phyloP scores from a whole-genome alignment of 2,888 invertebrate species.

The Stegophylla sp. region DNA sequence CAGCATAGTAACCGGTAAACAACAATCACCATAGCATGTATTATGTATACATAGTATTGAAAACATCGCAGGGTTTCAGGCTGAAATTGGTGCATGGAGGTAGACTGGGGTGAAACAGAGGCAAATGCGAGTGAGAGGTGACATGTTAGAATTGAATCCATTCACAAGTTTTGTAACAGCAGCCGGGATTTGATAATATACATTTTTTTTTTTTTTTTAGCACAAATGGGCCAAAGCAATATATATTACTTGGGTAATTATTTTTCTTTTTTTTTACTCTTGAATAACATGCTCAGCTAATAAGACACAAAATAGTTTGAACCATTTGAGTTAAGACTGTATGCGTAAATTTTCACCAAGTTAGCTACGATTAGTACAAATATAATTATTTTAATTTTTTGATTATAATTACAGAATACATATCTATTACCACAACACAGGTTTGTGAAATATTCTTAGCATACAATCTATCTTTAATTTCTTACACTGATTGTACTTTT shows the following conservation, averaged over 20 bases:
- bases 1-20: conserved; percentile 57
- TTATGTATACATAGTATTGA: conserved; percentile 43
- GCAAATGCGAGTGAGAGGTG: conserved; percentile 56
- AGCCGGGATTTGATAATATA: conserved; percentile 37
- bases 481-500: conserved; percentile 31
- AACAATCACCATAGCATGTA: conserved; percentile 56
- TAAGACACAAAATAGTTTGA: conserved; percentile 39
- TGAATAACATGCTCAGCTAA: conserved; percentile 52
- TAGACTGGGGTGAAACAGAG: conserved; percentile 38
- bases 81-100: conserved; percentile 50
- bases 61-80: conserved; percentile 55
- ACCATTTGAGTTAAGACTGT: conserved; percentile 35
- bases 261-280: conserved; percentile 17
- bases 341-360: conserved; percentile 33
- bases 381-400: conserved; percentile 23
- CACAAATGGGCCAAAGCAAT: conserved; percentile 38
- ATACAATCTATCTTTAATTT: conserved; percentile 27
- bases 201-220: conserved; percentile 31
- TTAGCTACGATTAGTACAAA: conserved; percentile 11
- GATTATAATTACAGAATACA: conserved; percentile 14
- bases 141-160: conserved; percentile 56
- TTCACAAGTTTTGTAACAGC: conserved; percentile 49
- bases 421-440: conserved; percentile 15
- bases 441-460: conserved; percentile 20
- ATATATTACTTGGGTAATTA: conserved; percentile 24